These are phyloP conservation scores for Ursus arctos DNA, from an alignment of 2,113 vertebrate genomes.

Conservation along the genomic window DNA sequence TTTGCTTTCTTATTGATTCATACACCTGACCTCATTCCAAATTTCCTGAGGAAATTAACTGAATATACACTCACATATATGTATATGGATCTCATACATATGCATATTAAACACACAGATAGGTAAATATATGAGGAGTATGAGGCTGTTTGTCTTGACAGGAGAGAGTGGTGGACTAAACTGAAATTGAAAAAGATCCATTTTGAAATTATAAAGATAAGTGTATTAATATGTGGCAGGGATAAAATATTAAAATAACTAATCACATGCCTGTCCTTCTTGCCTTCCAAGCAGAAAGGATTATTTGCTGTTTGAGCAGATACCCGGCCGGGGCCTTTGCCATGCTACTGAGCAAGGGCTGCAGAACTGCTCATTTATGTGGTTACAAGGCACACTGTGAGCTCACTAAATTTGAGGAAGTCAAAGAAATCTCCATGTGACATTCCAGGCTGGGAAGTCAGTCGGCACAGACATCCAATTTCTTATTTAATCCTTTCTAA, in stretches of 20 bases:
- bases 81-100: not conserved
- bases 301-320: not conserved
- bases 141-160: not conserved
- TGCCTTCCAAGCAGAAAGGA: not conserved
- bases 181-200: not conserved
- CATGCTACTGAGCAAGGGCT: not conserved
- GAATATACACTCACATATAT: not conserved
- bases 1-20: slow-evolving; percentile 20
- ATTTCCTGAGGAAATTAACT: not conserved
- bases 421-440: not conserved
- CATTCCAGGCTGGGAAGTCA: not conserved
- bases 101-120: not conserved
- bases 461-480: not conserved
- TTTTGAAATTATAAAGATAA: slow-evolving; percentile 35
- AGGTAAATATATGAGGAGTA: not conserved
- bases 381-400: not conserved
- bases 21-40: not conserved
- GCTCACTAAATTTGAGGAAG: not conserved
- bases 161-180: not conserved
- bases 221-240: not conserved
- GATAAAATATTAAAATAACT: not conserved
- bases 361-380: not conserved
- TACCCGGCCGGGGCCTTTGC: not conserved
- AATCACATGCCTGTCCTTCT: not conserved
- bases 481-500: not conserved